Conservation (phyloP, 2,113 vertebrate genomes). For the Quiscalus mexicanus region DNA sequence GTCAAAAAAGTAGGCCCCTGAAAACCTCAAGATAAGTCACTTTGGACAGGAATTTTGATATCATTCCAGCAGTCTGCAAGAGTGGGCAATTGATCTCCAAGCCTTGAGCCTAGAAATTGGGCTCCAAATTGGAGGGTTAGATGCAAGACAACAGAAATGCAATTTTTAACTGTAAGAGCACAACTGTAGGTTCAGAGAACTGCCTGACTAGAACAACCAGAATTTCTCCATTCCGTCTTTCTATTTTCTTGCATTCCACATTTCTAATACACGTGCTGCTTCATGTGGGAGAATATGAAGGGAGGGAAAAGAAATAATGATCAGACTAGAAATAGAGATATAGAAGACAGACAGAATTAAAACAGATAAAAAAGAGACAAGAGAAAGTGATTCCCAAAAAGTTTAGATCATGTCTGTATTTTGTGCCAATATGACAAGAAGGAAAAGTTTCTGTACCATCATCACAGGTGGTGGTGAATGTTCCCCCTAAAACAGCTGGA, state of each 20-base stretch:
- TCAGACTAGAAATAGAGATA: not conserved
- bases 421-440: not conserved
- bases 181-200: not conserved
- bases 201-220: not conserved
- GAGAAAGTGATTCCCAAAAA: not conserved
- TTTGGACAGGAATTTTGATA: not conserved
- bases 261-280: not conserved
- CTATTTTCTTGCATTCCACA: not conserved
- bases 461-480: not conserved
- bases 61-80: not conserved
- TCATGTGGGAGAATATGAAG: not conserved
- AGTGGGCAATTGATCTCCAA: not conserved
- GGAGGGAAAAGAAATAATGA: not conserved
- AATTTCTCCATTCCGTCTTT: not conserved
- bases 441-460: not conserved
- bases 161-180: not conserved
- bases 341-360: not conserved
- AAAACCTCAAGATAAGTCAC: not conserved
- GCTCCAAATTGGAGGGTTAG: not conserved
- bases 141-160: not conserved
- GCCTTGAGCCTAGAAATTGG: not conserved
- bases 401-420: not conserved
- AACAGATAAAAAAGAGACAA: not conserved
- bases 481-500: not conserved
- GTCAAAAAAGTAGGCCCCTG: not conserved